Evolutionary conservation across 2,113 vertebrate genomes (phyloP).

Genomic region (Leptosomus discolor): DNA sequence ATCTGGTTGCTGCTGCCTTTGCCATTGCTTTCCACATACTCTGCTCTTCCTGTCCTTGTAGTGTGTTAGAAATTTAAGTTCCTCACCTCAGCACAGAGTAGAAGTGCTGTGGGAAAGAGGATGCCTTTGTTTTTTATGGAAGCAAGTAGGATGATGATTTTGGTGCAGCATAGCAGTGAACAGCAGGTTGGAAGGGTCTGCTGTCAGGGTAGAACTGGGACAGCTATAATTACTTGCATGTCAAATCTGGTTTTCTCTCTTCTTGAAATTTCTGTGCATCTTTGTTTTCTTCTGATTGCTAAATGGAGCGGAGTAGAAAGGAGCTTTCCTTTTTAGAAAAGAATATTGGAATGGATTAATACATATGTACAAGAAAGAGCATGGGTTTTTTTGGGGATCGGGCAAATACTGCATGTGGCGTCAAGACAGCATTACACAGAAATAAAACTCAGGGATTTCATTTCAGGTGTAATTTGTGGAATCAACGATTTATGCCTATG

Average conservation of each 20-base stretch:
- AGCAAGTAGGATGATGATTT: background rate
- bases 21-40: background rate
- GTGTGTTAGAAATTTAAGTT: background rate
- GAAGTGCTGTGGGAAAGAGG: background rate
- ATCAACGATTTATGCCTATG: background rate
- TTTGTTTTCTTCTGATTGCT: background rate
- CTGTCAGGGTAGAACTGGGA: background rate
- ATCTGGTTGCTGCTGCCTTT: background rate
- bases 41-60: background rate
- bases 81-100: background rate
- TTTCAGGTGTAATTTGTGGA: background rate
- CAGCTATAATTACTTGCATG: background rate
- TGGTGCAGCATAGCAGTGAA: fast-evolving
- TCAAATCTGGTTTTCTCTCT: background rate
- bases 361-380: fast-evolving
- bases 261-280: background rate
- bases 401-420: background rate
- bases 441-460: background rate
- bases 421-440: background rate
- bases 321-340: background rate
- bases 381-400: background rate
- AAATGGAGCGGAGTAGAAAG: background rate
- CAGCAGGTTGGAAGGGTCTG: background rate
- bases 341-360: background rate
- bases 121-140: background rate